Base-by-base conservation (phyloP, 1,140 invertebrate genomes). In the Steinernema khuongi region DNA sequence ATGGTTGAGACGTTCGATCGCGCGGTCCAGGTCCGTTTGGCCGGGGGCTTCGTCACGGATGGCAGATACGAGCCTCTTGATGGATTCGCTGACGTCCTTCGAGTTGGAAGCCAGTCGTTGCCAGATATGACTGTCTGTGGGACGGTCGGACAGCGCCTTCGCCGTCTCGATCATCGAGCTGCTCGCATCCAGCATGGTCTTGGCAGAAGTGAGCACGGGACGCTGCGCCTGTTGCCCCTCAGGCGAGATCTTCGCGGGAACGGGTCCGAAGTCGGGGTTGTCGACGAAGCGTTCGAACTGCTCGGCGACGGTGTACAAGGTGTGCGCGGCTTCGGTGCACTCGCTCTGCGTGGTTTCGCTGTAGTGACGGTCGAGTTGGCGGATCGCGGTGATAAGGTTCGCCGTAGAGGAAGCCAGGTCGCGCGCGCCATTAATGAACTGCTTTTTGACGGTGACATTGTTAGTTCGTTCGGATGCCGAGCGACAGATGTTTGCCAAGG, bases 321-420 rank as follows among this genome's bases (percentile, higher is more conserved):
- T 93, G 67, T 88, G 90, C 0, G 94, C 95, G 0, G 94, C 91
- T 28, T 90, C 88, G 0, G 91, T 90, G 85, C 93, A 95, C 26
- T 89, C 89, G 43, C 89, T 87, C 1, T 92, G 88, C 83, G 94
- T 91, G 67, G 90, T 89, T 86, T 97, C 94, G 19, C 95, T 87
- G 0, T 91, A 88, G 87, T 87, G 36, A 22, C 76, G 67, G 72
- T 81, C 74, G 67, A 94, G 92, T 81, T 91, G 90, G 87, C 97
- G 97, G 74, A 98, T 97, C 83, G 94, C 92, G 86, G 94, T 94
- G 0, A 99, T 95, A 2, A 99, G 88, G 78, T 90, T 90, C 0
- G 94, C 93, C 1, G 96, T 99, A 1, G 93, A 93, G 86, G 95
- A 96, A 26, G 96, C 96, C 0, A 99, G 94, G 84, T 97, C 93